Base-by-base conservation (phyloP, 2,113 vertebrate genomes). In the Siniperca knerii region DNA sequence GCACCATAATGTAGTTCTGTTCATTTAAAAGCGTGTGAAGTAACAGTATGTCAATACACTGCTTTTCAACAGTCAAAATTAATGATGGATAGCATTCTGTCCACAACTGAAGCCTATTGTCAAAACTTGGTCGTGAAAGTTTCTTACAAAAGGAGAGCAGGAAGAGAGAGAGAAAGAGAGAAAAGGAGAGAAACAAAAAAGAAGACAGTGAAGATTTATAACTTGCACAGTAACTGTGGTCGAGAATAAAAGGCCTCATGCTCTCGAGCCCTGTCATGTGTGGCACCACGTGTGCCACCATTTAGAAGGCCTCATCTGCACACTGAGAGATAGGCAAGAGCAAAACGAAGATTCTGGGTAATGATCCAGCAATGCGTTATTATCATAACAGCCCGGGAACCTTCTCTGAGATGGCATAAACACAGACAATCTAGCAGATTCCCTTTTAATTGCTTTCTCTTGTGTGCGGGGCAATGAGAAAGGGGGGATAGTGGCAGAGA, bases 381-480 rank as follows among this genome's bases (percentile, higher is more conserved):
- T 88, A 90, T 85, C 66, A 81, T 42, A 90, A 83, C 73, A 81
- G 83, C 85, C 72, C 10, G 23, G 68, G 42, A 89, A 91, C 60
- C 76, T 84, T 89, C 77, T 70, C 73, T 52, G 79, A 75, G 81
- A 83, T 65, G 76, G 55, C 42, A 92, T 75, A 86, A 91, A 90
- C 82, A 81, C 46, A 68, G 86, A 82, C 82, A 75, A 84, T 77
- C 81, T 70, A 81, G 81, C 67, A 83, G 87, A 82, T 81, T 89
- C 75, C 75, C 64, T 88, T 87, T 87, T 90, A 93, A 93, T 90
- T 92, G 89, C 86, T 72, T 89, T 82, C 75, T 83, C 50, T 60
- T 86, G 57, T 86, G 75, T 60, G 79, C 57, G 40, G 33, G 18
- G 70, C 29, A 37, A 80, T 50, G 61, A 77, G 66, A 66, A 75